phyloP scores from a whole-genome alignment of 2,888 invertebrate species.

The Dynastes grantii region DNA sequence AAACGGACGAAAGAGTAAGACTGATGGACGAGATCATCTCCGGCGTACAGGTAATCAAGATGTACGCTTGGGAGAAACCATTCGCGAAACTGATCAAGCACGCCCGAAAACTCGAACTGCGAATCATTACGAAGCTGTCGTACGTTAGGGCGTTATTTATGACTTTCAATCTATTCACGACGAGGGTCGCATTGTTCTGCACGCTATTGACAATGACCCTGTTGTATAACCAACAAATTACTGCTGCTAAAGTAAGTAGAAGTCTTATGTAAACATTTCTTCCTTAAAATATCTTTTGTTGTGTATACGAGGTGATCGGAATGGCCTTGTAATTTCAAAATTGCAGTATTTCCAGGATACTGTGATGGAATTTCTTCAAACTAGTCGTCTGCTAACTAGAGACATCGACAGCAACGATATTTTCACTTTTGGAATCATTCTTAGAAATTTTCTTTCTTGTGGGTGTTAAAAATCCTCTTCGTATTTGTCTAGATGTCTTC shows the following conservation, averaged over 20 bases:
- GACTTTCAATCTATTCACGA: constrained; percentile 86
- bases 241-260: constrained; percentile 79
- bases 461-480: too few species aligned
- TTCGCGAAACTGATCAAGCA: constrained; percentile 77
- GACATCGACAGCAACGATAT: too few species aligned
- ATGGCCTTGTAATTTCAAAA: too few species aligned
- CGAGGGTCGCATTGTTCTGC: constrained; percentile 84
- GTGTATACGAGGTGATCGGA: too few species aligned
- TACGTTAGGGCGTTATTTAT: constrained; percentile 79
- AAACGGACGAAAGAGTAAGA: constrained; percentile 92
- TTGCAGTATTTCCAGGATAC: too few species aligned
- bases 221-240: constrained; percentile 75
- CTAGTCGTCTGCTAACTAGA: too few species aligned
- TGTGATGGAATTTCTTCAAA: too few species aligned
- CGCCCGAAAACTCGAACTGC: constrained; percentile 74
- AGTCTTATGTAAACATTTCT: not conserved
- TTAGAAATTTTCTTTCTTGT: too few species aligned
- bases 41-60: constrained; percentile 91
- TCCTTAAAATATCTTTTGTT: not conserved
- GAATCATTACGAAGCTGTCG: constrained; percentile 76
- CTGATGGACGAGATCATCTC: constrained; percentile 96
- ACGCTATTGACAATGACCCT: constrained; percentile 82
- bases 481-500: too few species aligned
- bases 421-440: too few species aligned
- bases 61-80: constrained; percentile 84